Base-by-base conservation (phyloP, 2,888 invertebrate species). In the Drosophila sordidapex region DNA sequence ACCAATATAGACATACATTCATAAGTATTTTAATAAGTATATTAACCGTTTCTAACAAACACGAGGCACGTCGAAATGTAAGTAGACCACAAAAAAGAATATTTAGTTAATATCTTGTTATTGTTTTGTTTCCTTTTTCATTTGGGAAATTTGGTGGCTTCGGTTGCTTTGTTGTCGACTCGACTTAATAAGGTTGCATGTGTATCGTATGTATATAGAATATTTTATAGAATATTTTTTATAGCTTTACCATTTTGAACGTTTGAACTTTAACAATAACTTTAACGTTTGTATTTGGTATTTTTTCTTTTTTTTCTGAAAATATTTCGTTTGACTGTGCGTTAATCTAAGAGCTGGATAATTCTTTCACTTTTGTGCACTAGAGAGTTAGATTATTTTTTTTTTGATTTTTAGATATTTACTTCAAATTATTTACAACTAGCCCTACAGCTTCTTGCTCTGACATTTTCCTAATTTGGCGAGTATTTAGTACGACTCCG, bases 61-160 rank as follows among this genome's bases (percentile, higher is more conserved):
- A 83, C 81, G 85, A 89, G 91, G 89, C 91, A 89, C 89, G 75
- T 89, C 74, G 83, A 90, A 90, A 89, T 90, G 79, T 90, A 87
- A 83, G 78, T 88, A 81, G 82, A 87, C 85, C 82, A 80, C 80
- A 83, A 80, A 83, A 79, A 74, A 64, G 62, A 77, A 77, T 65
- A 71, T 72, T 80, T 65, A 72, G 33, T 82, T 76, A 74, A 53
- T 46, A 80, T 74, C 48, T 75, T 79, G 75, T 73, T 75, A 63
- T 75, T 79, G 80, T 90, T 86, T 79, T 76, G 62, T 74, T 87
- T 87, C 90, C 85, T 69, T 80, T 69, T 82, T 75, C 59, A 31
- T 51, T 77, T 81, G 82, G 87, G 77, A 83, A 90, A 87, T 77
- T 90, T 86, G 86, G 90, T 86, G 85, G 85, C 85, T 90, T 85